Evolutionary conservation across 2,797 vertebrate genomes (phyloP).

Genomic region (Diceros bicornis): DNA sequence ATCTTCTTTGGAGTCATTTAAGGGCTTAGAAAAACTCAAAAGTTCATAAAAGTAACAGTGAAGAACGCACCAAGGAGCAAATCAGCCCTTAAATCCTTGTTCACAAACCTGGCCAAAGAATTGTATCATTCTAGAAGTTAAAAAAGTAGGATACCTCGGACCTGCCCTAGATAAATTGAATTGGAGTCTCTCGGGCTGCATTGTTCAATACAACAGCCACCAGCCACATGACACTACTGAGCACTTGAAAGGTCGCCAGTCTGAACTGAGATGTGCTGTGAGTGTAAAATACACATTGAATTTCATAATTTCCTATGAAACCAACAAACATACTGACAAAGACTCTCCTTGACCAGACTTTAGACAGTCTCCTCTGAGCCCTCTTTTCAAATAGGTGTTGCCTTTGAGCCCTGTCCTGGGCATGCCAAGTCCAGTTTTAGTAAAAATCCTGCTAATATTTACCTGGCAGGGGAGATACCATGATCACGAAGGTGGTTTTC

Average conservation of each 20-base stretch:
- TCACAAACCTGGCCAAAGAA: background rate
- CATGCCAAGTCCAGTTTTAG: background rate
- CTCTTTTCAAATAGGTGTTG: background rate
- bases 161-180: background rate
- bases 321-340: background rate
- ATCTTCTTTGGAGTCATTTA: slow-evolving; percentile 76
- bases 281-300: background rate
- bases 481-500: too few relatives aligned
- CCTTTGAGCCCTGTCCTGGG: background rate
- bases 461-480: too few relatives aligned
- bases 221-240: fast-evolving
- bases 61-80: background rate
- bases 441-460: background rate
- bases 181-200: background rate
- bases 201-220: background rate
- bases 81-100: background rate
- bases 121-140: background rate
- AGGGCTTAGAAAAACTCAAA: background rate
- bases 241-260: background rate
- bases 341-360: background rate
- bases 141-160: background rate
- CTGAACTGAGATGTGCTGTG: background rate
- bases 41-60: background rate
- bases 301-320: slow-evolving; percentile 1
- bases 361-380: background rate